Base-by-base conservation (phyloP, 1,140 invertebrate species). In the Cryptotermes secundus region DNA sequence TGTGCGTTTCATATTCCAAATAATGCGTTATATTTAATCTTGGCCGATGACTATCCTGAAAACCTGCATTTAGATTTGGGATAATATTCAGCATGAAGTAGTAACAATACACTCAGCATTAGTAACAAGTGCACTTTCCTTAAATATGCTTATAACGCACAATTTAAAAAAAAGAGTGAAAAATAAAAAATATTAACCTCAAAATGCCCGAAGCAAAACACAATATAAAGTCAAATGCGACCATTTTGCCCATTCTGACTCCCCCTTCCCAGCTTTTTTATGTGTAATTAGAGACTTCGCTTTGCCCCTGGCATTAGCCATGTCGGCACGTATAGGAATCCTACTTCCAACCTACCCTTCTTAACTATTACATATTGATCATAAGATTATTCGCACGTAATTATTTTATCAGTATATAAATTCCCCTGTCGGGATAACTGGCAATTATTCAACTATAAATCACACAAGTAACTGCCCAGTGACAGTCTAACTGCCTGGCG, bases 391-490 rank as follows among this genome's bases (percentile, higher is more conserved):
- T 72, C 59, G 59, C n/a, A 72, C 59, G 1, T 72, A 72, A 72
- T 72, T 72, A 72, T 72, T 59, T 72, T 72, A 72, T 72, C 59
- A 72, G 14, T 2, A 26, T 72, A 72, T 72, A 72, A 72, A 72
- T 72, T 72, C 59, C 14, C 16, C 26, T 31, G 59, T 72, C 59
- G 12, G 14, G 59, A 31, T 72, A 72, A 72, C 59, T 72, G 59
- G 59, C n/a, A 72, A 72, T 72, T 72, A 72, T 72, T 72, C 59
- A n/a, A 6, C n/a, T n/a, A 72, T 72, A 72, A 72, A 72, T 72
- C 59, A 26, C n/a, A n/a, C 26, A 72, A 0, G 2, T 31, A 72
- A 72, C 26, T 72, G n/a, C 26, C 59, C 26, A 72, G 59, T 31
- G 59, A 72, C 26, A 72, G 59, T 72, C 3, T 19, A 16, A 14